Evolutionary conservation across 2,113 vertebrate genomes (phyloP), one percentile per base, ranked within the genome.

Genomic region (Ctenodactylus gundi): DNA sequence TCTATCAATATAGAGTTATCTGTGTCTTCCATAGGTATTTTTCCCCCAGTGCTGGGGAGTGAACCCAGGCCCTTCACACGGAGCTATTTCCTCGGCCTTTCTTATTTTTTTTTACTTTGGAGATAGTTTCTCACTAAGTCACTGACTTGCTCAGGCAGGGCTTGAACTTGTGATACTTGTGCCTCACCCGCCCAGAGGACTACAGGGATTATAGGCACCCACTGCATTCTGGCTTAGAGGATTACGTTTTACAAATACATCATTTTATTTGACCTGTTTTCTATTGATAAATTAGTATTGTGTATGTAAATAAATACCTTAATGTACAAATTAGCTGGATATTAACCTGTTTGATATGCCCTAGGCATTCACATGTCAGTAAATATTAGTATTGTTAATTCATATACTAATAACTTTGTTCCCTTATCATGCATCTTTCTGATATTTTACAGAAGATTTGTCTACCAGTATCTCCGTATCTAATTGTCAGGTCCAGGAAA

Each of bases 401-500:
- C 17, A 60, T 67, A 57, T 36, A 67, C 36, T 92, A 78, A 92
- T 53, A 46, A 0, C 85, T 97, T 82, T 89, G 6, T 96, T 91
- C 81, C 96, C 97, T 97, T 90, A 95, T 91, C 73, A 57, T 60
- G 1, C 27, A 90, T 49, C 90, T 31, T 97, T 93, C 95, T 98
- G 96, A 97, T 86, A 96, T 97, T 65, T 98, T 98, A 91, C 98
- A 99, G 99, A 99, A 97, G 99, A 99, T 96, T 97, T 99, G 95
- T 99, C 99, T 97, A 98, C 99, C 96, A 99, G 99, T 98, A 99
- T 99, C 98, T 99, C 99, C 78, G 99, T 99, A 96, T 99, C 99
- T 87, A 99, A 99, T 95, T 99, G 99, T 98, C 99, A 99, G 97
- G 98, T 99, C 96, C 99, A 99, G 98, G 99, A 99, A 98, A 99